Base-by-base conservation (phyloP, 2,888 invertebrate species). In the Aspidiotus rigidus region DNA sequence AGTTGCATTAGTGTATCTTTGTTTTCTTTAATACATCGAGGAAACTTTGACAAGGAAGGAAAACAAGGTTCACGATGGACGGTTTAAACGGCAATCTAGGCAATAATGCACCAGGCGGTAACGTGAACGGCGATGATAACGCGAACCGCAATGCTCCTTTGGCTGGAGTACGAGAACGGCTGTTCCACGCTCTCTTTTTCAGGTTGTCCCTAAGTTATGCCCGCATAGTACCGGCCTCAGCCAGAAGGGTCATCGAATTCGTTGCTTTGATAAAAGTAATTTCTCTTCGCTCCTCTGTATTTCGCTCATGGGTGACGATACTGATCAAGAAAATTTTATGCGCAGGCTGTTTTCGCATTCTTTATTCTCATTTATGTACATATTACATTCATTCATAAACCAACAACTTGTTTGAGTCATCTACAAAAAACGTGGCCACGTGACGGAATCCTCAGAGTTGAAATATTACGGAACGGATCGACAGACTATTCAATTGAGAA, bases 101-200 rank as follows among this genome's bases (percentile, higher is more conserved):
- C 42, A 64, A 64, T 56, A 44, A 44, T 28, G 53, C 28, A 11
- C 67, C 39, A 39, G 64, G 66, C 63, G 71, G 69, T 55, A 71
- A 70, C 40, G 71, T 67, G n/a, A 71, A 72, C 41, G 71, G 71
- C 17, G 71, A 71, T 16, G 71, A 71, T n/a, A 80, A 79, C 73
- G 80, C 79, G 73, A 79, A 79, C 73, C 80, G 79, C 77, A 85
- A 87, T 78, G 90, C 89, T 77, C 88, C 90, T 54, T 78, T 92
- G 72, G 86, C 90, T 76, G 89, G 88, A 79, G 90, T 95, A 71
- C 82, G 96, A 75, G 95, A 96, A 78, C 84, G 95, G 74, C 81
- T 97, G 69, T 97, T 97, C 78, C 93, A 96, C 80, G 94, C 95
- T 13, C 82, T 99, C 74, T 96, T 99, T 79, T 89, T 94, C 77